phyloP scores from a whole-genome alignment of 2,113 vertebrate species.

The Hylia prasina region DNA sequence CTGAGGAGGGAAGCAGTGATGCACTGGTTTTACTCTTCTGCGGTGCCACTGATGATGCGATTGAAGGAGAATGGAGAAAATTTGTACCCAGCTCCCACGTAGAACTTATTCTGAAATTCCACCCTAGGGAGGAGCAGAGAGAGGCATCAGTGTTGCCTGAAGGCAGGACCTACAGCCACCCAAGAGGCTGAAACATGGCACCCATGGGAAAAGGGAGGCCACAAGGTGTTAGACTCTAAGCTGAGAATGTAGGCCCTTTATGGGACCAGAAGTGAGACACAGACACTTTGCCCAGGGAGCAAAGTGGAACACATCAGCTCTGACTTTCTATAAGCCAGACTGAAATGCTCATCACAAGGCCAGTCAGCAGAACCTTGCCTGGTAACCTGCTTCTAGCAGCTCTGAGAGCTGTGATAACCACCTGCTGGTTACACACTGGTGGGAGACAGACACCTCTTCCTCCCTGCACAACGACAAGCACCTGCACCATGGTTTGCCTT shows the following conservation, averaged over 20 bases:
- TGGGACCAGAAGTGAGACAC: background rate
- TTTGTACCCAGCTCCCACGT: slow-evolving; percentile 72
- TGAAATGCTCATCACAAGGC: rapidly evolving
- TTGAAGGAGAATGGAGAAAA: slow-evolving; percentile 80
- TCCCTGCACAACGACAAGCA: background rate
- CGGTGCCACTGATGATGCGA: slow-evolving; percentile 60
- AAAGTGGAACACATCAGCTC: rapidly evolving
- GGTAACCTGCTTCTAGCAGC: background rate
- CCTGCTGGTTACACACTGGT: background rate
- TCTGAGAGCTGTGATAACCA: background rate
- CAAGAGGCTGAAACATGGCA: background rate
- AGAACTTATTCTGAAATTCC: slow-evolving; percentile 86
- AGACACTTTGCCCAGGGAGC: background rate
- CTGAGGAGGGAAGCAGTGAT: background rate
- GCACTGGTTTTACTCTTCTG: slow-evolving; percentile 59
- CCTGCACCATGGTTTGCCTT: background rate
- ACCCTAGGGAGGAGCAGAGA: slow-evolving; percentile 65
- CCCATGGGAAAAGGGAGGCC: background rate
- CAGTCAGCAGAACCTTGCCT: background rate
- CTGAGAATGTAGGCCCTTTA: rapidly evolving
- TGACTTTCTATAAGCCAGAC: background rate
- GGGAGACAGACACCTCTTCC: background rate
- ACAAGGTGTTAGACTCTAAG: background rate
- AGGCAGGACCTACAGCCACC: background rate
- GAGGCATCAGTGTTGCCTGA: background rate